Evolutionary conservation across 2,797 vertebrate genomes (phyloP).

Genomic region (Picus viridis): DNA sequence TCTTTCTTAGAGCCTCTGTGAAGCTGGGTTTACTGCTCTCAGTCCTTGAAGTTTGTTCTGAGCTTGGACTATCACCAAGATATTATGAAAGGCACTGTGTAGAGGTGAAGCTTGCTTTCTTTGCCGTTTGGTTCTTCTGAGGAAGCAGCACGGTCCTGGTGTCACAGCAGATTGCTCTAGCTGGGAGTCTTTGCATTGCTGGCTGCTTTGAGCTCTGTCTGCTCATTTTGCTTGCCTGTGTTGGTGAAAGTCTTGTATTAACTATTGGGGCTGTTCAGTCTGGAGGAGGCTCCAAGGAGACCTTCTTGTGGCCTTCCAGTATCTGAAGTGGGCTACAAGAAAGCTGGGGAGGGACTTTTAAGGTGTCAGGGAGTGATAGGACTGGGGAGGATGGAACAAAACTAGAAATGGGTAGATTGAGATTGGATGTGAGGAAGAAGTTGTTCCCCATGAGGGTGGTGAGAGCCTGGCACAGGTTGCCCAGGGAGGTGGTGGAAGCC

Average conservation of each 20-base stretch:
- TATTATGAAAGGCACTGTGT: not conserved
- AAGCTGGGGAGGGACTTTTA: too few relatives aligned
- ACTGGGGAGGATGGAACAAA: too few relatives aligned
- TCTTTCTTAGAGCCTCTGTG: not conserved
- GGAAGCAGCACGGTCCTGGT: not conserved
- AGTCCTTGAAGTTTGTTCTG: not conserved
- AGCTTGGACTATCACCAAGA: not conserved
- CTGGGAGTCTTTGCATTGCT: not conserved
- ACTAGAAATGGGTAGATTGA: too few relatives aligned
- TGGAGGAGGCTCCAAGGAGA: too few relatives aligned
- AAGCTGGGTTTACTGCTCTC: not conserved
- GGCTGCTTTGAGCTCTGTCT: not conserved
- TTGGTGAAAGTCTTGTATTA: not conserved
- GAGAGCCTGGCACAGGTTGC: too few relatives aligned
- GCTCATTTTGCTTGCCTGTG: not conserved
- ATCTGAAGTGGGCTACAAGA: too few relatives aligned
- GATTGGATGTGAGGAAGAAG: too few relatives aligned
- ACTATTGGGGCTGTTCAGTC: too few relatives aligned
- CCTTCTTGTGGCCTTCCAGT: too few relatives aligned
- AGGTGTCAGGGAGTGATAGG: too few relatives aligned
- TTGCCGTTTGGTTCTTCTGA: not conserved
- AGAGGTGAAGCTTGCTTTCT: not conserved
- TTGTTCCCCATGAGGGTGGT: too few relatives aligned
- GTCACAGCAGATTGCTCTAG: not conserved
- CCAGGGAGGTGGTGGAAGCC: too few relatives aligned